Evolutionary conservation across 1,140 invertebrate species (phyloP), one percentile per base, ranked within the genome.

Genomic region (Chelonus insularis): DNA sequence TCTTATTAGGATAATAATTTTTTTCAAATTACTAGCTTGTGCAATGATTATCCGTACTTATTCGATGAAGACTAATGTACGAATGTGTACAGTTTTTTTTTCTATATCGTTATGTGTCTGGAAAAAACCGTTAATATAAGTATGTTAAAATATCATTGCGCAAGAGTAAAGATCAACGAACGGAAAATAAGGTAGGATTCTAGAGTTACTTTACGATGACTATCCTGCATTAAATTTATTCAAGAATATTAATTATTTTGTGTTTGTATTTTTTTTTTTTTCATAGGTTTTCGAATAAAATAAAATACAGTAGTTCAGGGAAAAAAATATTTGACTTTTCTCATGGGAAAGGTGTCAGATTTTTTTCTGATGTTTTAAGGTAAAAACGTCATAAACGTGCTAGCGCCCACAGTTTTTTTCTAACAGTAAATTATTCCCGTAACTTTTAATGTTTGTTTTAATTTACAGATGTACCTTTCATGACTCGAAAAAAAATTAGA

Each of bases 41-140:
- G 56, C 16, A 58, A 58, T 21, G 25, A 57, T 45, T 58, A 41
- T 41, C 23, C 29, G 39, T 57, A 32, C 36, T 57, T 57, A 57
- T 57, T 39, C 55, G 45, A 57, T 39, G 37, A 36, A 57, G 39
- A 43, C 41, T 43, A 16, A 43, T 16, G 16, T 43, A 14, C 41
- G 25, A 29, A 29, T 57, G 14, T 18, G 25, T 41, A 32, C 41
- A 12, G 6, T 12, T 50, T 23, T 50, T 29, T 50, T 45, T n/a
- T 12, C 21, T 12, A 12, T 39, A 56, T 56, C 36, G 36, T 56
- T 12, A 56, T 14, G 36, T 25, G 9, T 14, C 25, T 29, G 14
- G 16, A 43, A 43, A 43, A 50, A 50, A 29, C 47, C 47, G 47
- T 50, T 50, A 50, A 50, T 39, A 37, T 23, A 59, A 51, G 36